A percentile compares a stretch with the other conserved stretches of the same genome.
phyloP scores from a whole-genome alignment of 1,140 invertebrate species.

The Meteorus sp. region DNA sequence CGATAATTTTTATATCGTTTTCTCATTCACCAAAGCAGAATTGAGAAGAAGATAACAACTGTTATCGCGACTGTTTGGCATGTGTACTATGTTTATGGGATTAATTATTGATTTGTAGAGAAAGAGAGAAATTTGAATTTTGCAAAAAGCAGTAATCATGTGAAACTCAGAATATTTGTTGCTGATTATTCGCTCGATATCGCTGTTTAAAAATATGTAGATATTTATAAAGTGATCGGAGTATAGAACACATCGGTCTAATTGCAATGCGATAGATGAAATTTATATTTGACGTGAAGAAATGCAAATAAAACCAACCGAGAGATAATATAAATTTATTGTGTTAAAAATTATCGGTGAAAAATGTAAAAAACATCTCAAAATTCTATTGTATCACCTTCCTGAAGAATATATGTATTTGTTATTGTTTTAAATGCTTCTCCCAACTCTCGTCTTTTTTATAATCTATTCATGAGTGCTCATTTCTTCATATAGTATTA shows the following conservation, averaged over 20 bases:
- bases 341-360: conserved; percentile 29
- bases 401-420: conserved; percentile 62
- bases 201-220: conserved; percentile 5
- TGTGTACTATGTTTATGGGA: not conserved
- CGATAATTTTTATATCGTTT: too few species aligned
- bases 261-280: conserved; percentile 1
- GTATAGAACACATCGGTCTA: not conserved
- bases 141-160: not conserved
- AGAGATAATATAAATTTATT: conserved; percentile 9
- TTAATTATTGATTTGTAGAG: conserved; percentile 5
- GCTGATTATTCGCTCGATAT: conserved; percentile 4
- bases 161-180: conserved; percentile 1
- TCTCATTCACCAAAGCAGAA: too few species aligned
- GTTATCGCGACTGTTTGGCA: not conserved
- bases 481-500: too few species aligned
- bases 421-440: conserved; percentile 60
- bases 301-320: conserved; percentile 6
- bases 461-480: not conserved
- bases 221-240: conserved; percentile 7
- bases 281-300: conserved; percentile 10
- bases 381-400: conserved; percentile 58
- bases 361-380: conserved; percentile 39
- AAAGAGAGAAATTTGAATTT: not conserved
- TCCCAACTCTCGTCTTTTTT: conserved; percentile 30
- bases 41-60: not conserved